phyloP scores from a whole-genome alignment of 1,140 invertebrate genomes.

The Laodelphax striatellus region DNA sequence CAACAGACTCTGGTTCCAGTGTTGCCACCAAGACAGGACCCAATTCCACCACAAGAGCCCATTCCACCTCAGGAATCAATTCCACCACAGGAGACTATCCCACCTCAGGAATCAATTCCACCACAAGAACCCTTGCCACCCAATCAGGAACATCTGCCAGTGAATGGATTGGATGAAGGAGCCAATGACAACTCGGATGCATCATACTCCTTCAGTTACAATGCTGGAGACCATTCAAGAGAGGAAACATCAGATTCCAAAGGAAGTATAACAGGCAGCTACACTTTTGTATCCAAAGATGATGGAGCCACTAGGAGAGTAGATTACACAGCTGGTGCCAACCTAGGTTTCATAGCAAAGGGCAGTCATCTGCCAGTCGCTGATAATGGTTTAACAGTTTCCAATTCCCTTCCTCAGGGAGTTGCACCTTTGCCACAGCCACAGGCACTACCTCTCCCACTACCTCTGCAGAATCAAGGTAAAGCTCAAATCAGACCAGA shows the following conservation, averaged over 20 bases:
- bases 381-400: background rate
- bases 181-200: conserved; percentile 9
- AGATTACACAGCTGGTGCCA: conserved; percentile 19
- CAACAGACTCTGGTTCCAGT: too few relatives aligned
- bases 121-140: too few relatives aligned
- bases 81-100: background rate
- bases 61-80: background rate
- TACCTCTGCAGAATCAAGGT: background rate
- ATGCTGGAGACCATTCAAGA: conserved; percentile 20
- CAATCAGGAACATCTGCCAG: too few relatives aligned
- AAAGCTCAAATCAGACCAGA: conserved; percentile 6
- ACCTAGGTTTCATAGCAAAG: conserved; percentile 20
- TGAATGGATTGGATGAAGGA: too few relatives aligned
- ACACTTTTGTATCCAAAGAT: conserved; percentile 20
- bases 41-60: background rate
- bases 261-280: conserved; percentile 24
- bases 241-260: conserved; percentile 21
- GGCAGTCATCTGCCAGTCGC: conserved; percentile 1
- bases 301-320: conserved; percentile 19
- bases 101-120: background rate
- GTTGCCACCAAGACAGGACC: background rate
- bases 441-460: background rate
- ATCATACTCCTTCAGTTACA: conserved; percentile 24
- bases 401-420: background rate
- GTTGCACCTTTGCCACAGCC: background rate